phyloP scores from a whole-genome alignment of 1,140 invertebrate species.

The Arion vulgaris region DNA sequence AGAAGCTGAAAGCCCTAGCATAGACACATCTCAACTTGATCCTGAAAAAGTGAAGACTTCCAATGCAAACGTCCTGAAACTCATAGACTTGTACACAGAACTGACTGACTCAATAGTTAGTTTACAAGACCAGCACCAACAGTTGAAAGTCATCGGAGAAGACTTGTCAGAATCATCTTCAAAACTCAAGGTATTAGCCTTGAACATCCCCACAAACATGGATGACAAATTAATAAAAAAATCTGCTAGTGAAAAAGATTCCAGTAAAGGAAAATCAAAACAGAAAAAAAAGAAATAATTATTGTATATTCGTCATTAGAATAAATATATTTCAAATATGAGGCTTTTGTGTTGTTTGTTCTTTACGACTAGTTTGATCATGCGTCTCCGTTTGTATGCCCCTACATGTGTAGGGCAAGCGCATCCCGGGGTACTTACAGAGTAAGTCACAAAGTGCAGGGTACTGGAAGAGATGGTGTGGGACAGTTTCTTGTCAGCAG shows the following conservation, averaged over 20 bases:
- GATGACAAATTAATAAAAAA: neutral
- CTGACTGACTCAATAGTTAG: neutral
- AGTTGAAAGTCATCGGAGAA: neutral
- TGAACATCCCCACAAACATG: neutral
- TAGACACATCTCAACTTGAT: neutral
- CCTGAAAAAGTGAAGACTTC: neutral
- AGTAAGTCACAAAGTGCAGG: too few relatives aligned
- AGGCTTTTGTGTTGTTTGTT: too few relatives aligned
- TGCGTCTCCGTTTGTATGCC: too few relatives aligned
- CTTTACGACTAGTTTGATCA: too few relatives aligned
- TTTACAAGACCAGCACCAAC: neutral
- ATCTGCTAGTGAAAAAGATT: neutral
- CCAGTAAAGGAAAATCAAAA: neutral
- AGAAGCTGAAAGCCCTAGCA: neutral
- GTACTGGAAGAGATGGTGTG: too few relatives aligned
- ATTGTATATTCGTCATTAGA: too few relatives aligned
- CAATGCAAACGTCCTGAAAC: neutral
- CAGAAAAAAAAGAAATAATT: slow-evolving; percentile 1
- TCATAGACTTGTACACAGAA: neutral
- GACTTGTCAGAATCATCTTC: neutral
- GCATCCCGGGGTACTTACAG: too few relatives aligned
- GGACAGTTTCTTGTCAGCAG: too few relatives aligned
- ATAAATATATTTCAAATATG: too few relatives aligned
- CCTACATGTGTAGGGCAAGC: too few relatives aligned
- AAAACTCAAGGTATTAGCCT: neutral